phyloP scores from a whole-genome alignment of 2,113 vertebrate genomes.

The Castor canadensis region DNA sequence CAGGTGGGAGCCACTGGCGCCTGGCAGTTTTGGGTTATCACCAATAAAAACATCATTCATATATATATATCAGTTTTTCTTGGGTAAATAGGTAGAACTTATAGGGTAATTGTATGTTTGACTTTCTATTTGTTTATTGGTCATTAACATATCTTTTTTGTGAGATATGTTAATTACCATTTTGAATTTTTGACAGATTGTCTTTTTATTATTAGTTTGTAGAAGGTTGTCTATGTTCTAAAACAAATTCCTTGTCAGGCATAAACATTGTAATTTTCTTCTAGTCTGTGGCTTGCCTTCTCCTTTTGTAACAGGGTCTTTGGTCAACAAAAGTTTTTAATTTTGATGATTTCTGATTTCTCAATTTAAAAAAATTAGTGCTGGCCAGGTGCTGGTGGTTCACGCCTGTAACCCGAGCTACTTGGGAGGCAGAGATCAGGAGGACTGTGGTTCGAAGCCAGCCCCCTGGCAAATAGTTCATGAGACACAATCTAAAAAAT shows the following conservation, averaged over 20 bases:
- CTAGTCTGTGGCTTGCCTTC: not conserved
- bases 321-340: not conserved
- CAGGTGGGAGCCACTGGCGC: no score
- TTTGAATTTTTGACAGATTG: not conserved
- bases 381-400: not conserved
- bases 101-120: not conserved
- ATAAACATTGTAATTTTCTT: not conserved
- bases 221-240: not conserved
- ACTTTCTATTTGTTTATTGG: not conserved
- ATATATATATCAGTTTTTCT: not conserved
- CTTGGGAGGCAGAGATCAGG: no score
- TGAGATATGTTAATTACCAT: not conserved
- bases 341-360: not conserved
- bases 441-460: no score
- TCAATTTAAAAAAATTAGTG: not conserved
- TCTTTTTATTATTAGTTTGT: not conserved
- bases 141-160: not conserved
- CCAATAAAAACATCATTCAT: not conserved
- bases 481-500: no score
- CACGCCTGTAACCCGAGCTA: no score
- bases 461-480: no score
- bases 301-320: not conserved
- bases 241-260: not conserved
- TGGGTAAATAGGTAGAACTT: not conserved
- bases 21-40: not conserved